Evolutionary conservation across 2,113 vertebrate genomes (phyloP), one percentile per base, ranked within the genome.

Genomic region (Clarias batrachus): DNA sequence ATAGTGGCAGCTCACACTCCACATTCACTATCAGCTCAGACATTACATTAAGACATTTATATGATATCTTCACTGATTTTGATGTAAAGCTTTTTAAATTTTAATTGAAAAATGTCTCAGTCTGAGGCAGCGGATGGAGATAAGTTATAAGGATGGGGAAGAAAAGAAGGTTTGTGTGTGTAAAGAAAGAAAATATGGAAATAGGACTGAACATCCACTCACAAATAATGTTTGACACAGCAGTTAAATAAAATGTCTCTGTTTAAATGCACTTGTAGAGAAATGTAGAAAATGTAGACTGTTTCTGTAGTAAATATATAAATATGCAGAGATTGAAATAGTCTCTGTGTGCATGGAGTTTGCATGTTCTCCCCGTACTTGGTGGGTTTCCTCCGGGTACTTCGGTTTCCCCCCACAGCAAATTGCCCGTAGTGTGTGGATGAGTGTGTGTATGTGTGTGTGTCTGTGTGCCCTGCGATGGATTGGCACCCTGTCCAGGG

Each of bases 151-250:
- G 41, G 41, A 4, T 7, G 41, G 4, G 41, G 41, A 41, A 41
- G 41, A 41, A 41, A 41, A 41, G 41, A 41, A 41, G 41, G 41
- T 41, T 37, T 37, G 33, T 37, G 63, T 56, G 62, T 21, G 41
- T 83, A 48, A 25, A 60, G 54, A 33, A 57, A 62, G 66, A 10
- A 41, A 87, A 56, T 17, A 76, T 48, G 30, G 23, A 33, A 74
- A 54, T 74, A 86, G 57, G 10, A 33, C n/a, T 68, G 59, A 77
- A 83, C 65, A 83, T 66, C 56, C 81, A 83, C 56, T 41, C 83
- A 30, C 48, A 59, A 66, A 78, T 59, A 30, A 78, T 57, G 27
- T 70, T 33, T 33, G 66, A 33, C 30, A 70, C 27, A 17, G 14
- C 66, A 17, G 30, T 33, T 70, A 70, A 70, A 70, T 33, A 16